Evolutionary conservation across 2,888 invertebrate species (phyloP).

Genomic region (Candidula unifasciata): DNA sequence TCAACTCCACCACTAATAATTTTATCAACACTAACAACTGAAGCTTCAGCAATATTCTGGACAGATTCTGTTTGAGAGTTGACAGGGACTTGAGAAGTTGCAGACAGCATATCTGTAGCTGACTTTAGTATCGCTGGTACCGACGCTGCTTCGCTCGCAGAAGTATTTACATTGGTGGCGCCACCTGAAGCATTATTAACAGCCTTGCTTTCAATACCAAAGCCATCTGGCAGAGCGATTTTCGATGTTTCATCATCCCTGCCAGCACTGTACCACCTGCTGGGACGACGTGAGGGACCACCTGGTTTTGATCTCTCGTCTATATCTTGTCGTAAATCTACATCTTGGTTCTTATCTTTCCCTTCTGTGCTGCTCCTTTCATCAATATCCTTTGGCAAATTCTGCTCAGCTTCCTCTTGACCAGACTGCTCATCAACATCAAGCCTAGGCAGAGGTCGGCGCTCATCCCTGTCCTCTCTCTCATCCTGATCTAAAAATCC

Average conservation of each 20-base stretch:
- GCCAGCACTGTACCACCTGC: conserved; percentile 23
- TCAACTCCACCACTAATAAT: conserved; percentile 21
- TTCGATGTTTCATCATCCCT: conserved; percentile 4
- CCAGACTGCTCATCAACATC: conserved; percentile 33
- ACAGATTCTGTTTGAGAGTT: background rate
- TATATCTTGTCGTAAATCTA: conserved; percentile 37
- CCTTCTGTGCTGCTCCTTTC: conserved; percentile 25
- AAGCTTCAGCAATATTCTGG: conserved; percentile 17
- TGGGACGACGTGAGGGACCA: conserved; percentile 29
- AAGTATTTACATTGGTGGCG: background rate
- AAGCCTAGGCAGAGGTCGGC: conserved; percentile 23
- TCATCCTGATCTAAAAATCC: conserved; percentile 57
- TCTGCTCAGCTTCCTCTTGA: conserved; percentile 5
- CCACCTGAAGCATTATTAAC: background rate
- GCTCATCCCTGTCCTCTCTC: conserved; percentile 56
- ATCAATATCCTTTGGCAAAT: conserved; percentile 39
- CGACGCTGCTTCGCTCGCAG: background rate
- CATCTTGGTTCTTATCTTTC: conserved; percentile 21
- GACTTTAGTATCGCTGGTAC: background rate
- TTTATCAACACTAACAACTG: conserved; percentile 10
- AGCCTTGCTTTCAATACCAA: background rate
- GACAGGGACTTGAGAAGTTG: background rate
- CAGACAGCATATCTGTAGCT: background rate
- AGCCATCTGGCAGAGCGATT: background rate
- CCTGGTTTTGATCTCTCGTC: conserved; percentile 36